Conservation (phyloP, 2,113 vertebrate species). For the Anser brachyrhynchus region DNA sequence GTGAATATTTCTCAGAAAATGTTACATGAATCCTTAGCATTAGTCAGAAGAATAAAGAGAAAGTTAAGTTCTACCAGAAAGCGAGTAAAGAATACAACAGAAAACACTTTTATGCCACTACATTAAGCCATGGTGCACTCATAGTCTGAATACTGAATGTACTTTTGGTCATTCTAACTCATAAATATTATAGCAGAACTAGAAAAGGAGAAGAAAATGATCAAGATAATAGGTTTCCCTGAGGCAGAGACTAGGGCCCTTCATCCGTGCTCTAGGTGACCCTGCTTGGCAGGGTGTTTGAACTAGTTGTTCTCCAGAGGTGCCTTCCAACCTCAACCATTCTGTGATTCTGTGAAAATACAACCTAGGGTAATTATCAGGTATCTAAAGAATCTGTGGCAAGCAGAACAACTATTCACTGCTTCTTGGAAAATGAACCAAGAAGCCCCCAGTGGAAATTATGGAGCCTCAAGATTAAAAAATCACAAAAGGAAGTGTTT, state of each 20-base stretch:
- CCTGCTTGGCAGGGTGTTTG: no score
- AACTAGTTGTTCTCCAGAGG: no score
- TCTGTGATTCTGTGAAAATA: not conserved
- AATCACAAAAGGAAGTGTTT: conserved; percentile 3
- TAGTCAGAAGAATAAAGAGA: not conserved
- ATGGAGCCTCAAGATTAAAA: not conserved
- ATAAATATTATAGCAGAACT: not conserved
- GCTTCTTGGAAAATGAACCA: not conserved
- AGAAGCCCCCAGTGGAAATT: conserved; percentile 10
- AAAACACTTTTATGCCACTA: not conserved
- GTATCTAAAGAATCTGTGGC: not conserved
- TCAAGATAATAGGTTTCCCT: not conserved
- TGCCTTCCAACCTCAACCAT: no score
- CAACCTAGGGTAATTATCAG: not conserved
- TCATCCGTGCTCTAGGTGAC: not conserved
- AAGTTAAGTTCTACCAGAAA: conserved; percentile 1
- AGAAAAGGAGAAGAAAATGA: not conserved
- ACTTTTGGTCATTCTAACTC: not conserved
- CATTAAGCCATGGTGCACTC: not conserved
- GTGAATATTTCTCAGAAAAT: not conserved
- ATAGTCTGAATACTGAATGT: not conserved
- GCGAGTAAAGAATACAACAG: not conserved
- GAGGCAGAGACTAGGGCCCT: not conserved
- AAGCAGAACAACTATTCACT: not conserved
- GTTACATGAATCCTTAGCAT: not conserved